Base-by-base conservation (phyloP, 2,888 invertebrate genomes). In the Chrysolina haemoptera region DNA sequence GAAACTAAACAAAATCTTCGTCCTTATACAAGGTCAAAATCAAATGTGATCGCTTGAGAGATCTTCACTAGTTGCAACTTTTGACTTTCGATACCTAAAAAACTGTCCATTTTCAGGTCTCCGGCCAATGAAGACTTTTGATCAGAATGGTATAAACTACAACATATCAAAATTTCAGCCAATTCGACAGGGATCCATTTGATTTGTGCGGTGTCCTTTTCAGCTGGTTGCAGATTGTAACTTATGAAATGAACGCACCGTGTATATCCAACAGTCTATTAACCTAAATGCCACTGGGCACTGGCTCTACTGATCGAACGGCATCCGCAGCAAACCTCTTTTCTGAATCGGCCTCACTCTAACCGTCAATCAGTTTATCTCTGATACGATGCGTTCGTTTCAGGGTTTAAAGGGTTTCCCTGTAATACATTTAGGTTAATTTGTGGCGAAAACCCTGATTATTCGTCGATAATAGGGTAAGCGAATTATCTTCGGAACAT, bases 401-500 rank as follows among this genome's bases (percentile, higher is more conserved):
- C 77, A 64, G 71, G 73, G 76, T 69, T 72, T 77, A 77, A 77
- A 79, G 77, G 79, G 77, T 79, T 79, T 77, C 76, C 77, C 75
- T 76, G 77, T 79, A 79, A 79, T 79, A 73, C 75, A 67, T 76
- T 79, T 77, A 76, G 77, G 75, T 75, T 76, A 76, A 79, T 77
- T 79, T 79, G 77, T 65, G 78, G 77, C 67, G 41, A 62, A 68
- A 67, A 62, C 71, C 50, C 71, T 71, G 71, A 76, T 76, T 71
- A 77, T 67, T 74, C 67, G 72, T 71, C 71, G 77, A 76, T 74
- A 77, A 75, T 59, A 46, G 68, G 62, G 72, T 67, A 67, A 62
- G 67, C 62, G 63, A 69, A 70, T 76, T 74, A 74, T 72, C 70
- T 66, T 62, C 55, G 53, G 43, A 50, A 62, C 66, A 65, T 73